Base-by-base conservation (phyloP, 2,888 invertebrate species). In the Harmothoe impar region DNA sequence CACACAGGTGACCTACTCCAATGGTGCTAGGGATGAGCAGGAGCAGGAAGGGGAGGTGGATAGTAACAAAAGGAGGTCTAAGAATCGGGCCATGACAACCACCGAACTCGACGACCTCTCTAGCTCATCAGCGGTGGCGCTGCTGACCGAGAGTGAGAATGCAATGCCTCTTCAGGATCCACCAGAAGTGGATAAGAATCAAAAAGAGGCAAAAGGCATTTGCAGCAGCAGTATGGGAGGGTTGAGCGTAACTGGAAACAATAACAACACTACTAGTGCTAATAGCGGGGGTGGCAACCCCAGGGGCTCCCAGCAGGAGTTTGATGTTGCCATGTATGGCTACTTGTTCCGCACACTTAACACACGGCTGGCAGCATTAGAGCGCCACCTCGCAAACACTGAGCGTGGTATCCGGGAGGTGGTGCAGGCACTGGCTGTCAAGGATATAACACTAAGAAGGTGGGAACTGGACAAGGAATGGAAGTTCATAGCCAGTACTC, bases 401-500 rank as follows among this genome's bases (percentile, higher is more conserved):
- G 90, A 90, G 35, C 29, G 29, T 15, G 81, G 81, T 23, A 81
- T 90, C 15, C 54, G 25, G 0, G 54, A 78, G 17, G 56, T 81
- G 0, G 78, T 54, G 3, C 0, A 1, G 25, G 84, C 56, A 0
- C 33, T 90, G 29, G 51, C 43, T 23, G 62, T 51, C 23, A 90
- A 90, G 52, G 90, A 90, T 20, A n/a, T 54, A 20, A 56, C 81
- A 20, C 31, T 54, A 0, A 81, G 81, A 35, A 10, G n/a, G 15
- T 1, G 43, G 33, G 31, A 20, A 25, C 81, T 90, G 1, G 25
- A 56, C 7, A 84, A 52, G n/a, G 91, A 91, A 20, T 91, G 91
- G 91, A 91, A 90, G 78, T 29, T 89, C 20, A 91, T 91, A 20
- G 91, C 91, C 43, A 56, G 89, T 25, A 56, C 90, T 0, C 35